Percentiles rank a stretch among this genome's conserved stretches.
These are phyloP conservation scores for Gymnoscelis rufifasciata DNA, from an alignment of 2,888 invertebrate species.

Conservation along the genomic window DNA sequence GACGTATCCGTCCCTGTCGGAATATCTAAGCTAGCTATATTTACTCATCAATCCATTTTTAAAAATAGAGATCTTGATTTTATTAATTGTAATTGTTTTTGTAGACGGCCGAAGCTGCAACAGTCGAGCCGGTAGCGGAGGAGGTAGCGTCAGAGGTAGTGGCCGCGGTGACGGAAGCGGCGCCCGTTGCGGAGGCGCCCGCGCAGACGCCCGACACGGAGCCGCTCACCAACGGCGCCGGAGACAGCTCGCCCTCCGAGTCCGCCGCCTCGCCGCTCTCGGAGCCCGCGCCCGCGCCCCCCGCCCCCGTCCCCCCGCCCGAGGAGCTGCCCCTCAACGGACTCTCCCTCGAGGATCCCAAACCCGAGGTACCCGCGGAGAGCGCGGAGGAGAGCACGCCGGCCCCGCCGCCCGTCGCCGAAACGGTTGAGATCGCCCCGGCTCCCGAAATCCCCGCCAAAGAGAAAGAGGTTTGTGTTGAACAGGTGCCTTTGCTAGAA, in stretches of 20 bases:
- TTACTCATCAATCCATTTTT: too few species aligned
- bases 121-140: constrained; percentile 14
- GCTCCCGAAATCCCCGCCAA: constrained; percentile 68
- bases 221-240: constrained; percentile 69
- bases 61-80: too few species aligned
- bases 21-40: too few species aligned
- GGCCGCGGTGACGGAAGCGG: constrained; percentile 25
- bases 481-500: constrained; percentile 80
- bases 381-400: too few species aligned
- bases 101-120: constrained; percentile 60
- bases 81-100: constrained; percentile 28
- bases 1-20: too few species aligned
- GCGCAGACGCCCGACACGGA: constrained; percentile 74
- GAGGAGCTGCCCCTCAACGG: constrained; percentile 67
- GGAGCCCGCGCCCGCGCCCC: constrained; percentile 42
- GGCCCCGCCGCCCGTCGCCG: constrained; percentile 52
- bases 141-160: constrained; percentile 11
- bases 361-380: constrained; percentile 40
- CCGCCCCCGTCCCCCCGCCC: constrained; percentile 42
- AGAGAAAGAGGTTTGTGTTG: constrained; percentile 79
- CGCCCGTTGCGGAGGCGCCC: constrained; percentile 45
- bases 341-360: constrained; percentile 59
- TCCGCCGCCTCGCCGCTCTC: constrained; percentile 30
- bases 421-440: constrained; percentile 56
- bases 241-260: constrained; percentile 44